These are phyloP conservation scores for Odontophorus gujanensis DNA, from an alignment of 2,113 vertebrate species.

Conservation along the genomic window DNA sequence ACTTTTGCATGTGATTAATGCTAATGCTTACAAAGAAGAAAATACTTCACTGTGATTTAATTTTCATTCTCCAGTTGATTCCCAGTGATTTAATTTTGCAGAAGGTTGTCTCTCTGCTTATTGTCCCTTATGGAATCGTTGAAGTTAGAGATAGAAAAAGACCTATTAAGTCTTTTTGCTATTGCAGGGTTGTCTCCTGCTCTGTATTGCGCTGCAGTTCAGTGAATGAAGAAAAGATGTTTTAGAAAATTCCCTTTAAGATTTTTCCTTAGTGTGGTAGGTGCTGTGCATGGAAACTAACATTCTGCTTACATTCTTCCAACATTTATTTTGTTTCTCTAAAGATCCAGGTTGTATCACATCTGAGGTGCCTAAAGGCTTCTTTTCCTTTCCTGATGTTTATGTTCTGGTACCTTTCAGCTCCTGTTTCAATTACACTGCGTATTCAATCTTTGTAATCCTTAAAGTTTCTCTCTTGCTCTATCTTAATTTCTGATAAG, in stretches of 20 bases:
- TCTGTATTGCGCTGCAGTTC: background rate
- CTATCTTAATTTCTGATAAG: background rate
- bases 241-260: background rate
- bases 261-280: background rate
- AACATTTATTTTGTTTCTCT: background rate
- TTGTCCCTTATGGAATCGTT: constrained; percentile 41
- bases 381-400: background rate
- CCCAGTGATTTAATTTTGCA: constrained; percentile 70
- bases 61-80: constrained; percentile 70
- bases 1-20: constrained; percentile 71
- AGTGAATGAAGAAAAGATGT: background rate
- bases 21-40: constrained; percentile 70
- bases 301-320: background rate
- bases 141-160: constrained; percentile 40
- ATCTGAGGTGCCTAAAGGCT: background rate
- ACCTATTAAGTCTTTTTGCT: constrained; percentile 29
- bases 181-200: background rate
- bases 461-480: background rate
- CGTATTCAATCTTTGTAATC: background rate
- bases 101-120: constrained; percentile 66
- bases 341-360: background rate
- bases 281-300: background rate
- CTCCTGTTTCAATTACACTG: background rate
- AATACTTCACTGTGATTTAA: constrained; percentile 71
- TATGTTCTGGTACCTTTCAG: background rate